Evolutionary conservation across 2,888 invertebrate genomes (phyloP), one percentile per base, ranked within the genome.

Genomic region (Ophion ventricosus): DNA sequence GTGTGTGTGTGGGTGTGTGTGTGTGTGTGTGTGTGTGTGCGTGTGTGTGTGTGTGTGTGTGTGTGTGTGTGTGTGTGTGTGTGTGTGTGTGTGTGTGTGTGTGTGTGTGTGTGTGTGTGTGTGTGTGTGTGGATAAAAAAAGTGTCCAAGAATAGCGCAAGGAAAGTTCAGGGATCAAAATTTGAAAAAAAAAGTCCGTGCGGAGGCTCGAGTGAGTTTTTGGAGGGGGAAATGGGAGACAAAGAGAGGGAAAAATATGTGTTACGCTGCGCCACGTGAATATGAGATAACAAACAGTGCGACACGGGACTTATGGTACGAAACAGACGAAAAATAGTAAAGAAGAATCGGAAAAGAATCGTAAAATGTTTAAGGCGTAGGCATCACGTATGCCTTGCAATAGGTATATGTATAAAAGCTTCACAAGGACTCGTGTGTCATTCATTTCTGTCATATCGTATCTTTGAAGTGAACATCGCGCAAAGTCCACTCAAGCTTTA

Each of bases 241-340:
- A 57, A 40, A 63, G 63, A 43, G 35, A 25, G n/a, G 25, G 67
- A 56, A 10, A 76, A n/a, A 43, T 2, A 57, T 14, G n/a, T 57
- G n/a, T 57, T 67, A 17, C 26, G 23, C 11, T n/a, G 40, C 8
- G 25, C 40, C 67, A 77, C 67, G 67, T 67, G 70, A 78, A 49
- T 49, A 70, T 63, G 56, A 78, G 78, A 78, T 70, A 70, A 63
- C 57, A 73, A 63, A 77, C 59, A 77, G 59, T 72, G 59, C 54
- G 69, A 14, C 26, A 69, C 35, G 64, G n/a, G 54, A n/a, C 49
- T 49, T 49, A 4, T 17, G 17, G 14, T 49, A 49, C 14, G 49
- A 57, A 23, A 67, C 83, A 70, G 10, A 43, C 1, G 35, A 49
- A 54, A 20, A 25, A 29, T 11, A 10, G 7, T 26, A 77, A 76